Evolutionary conservation across 2,888 invertebrate genomes (phyloP), one percentile per base, ranked within the genome.

Genomic region (Stenodera caucasica): DNA sequence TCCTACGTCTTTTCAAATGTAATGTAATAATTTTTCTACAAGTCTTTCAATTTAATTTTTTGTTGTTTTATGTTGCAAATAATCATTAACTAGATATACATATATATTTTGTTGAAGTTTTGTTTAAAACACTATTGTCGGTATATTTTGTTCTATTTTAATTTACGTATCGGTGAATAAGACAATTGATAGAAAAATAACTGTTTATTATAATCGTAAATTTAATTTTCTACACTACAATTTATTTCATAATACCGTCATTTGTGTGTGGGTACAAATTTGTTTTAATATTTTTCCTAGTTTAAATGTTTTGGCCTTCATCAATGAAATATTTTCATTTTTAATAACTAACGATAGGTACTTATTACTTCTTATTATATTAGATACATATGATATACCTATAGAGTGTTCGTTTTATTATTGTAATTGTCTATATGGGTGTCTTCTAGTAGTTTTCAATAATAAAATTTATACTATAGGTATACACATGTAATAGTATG

Each of bases 401-500:
- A n/a, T n/a, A n/a, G n/a, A 3, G 45, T 45, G 15, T 15, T 45
- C 21, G 45, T 45, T 45, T 45, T 45, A 21, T 15, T 8, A 45
- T 45, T 21, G 21, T 45, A n/a, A 45, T 12, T 45, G 37, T 18
- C 18, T 51, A 29, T 40, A 55, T 60, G 56, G 56, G 53, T 57
- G 56, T 60, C 60, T 55, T 35, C 55, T 29, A 18, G 32, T 33
- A 15, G 35, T 21, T 11, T 45, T 21, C 18, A 9, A 45, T 45
- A 45, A 21, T 21, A 11, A 40, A 45, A 45, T 21, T 45, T 40
- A 60, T 52, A 56, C 45, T 40, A 58, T 54, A 35, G 50, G 51
- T 51, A 52, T 49, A 55, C 29, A 60, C 49, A 53, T 53, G 40
- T 53, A 32, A 62, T 11, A 12, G 11, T 18, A 45, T 21, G 5